Evolutionary conservation across 2,113 vertebrate species (phyloP).

Genomic region (Natator depressus): DNA sequence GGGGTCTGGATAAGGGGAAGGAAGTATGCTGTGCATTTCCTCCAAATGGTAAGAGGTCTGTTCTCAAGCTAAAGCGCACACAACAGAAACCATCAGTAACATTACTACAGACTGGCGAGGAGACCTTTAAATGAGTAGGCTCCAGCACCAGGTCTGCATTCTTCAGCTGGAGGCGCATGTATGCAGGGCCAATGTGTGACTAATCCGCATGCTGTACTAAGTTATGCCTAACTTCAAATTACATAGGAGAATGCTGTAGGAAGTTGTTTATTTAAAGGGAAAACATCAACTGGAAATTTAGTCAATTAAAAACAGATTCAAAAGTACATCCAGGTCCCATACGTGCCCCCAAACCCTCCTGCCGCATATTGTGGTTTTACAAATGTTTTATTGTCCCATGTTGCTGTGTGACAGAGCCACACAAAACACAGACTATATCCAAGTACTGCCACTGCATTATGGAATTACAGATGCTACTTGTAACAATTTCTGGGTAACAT

Average conservation of each 20-base stretch:
- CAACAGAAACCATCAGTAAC: background rate
- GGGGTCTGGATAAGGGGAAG: rapidly evolving
- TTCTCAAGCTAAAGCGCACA: background rate
- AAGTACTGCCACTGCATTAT: background rate
- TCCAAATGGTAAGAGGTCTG: background rate
- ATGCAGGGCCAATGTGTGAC: background rate
- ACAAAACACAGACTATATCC: background rate
- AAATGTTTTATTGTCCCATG: background rate
- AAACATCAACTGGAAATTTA: background rate
- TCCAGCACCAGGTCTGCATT: background rate
- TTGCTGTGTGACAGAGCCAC: background rate
- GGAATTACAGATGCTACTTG: rapidly evolving
- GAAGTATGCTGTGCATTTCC: background rate
- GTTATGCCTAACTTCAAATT: background rate
- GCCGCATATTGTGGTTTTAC: background rate
- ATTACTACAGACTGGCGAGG: background rate
- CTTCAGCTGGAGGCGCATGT: background rate
- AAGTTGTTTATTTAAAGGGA: background rate
- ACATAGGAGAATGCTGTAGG: background rate
- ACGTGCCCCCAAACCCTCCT: background rate
- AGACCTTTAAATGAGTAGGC: background rate
- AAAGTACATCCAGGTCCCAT: background rate
- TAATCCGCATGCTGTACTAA: background rate
- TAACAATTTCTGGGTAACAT: background rate
- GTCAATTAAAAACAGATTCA: background rate